Evolutionary conservation across 1,140 invertebrate species (phyloP).

Genomic region (Heterodera carotae): DNA sequence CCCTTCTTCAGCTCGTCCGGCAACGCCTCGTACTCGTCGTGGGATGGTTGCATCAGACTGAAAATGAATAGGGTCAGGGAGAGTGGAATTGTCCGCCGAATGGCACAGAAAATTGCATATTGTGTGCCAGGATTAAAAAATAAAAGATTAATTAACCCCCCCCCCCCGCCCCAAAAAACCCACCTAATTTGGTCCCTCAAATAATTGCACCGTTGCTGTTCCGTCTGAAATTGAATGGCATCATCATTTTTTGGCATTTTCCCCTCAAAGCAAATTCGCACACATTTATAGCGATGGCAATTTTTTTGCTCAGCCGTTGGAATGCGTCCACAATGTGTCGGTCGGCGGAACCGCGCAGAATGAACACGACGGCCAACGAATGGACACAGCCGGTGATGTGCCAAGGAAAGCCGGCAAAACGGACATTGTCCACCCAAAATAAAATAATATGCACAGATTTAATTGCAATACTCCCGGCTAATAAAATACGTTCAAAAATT

Average conservation of each 20-base stretch:
- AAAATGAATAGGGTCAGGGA: no score
- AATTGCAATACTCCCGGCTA: no score
- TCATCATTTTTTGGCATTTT: not conserved
- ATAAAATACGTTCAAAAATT: not conserved
- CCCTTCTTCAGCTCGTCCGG: conserved; percentile 36
- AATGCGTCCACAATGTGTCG: conserved; percentile 71
- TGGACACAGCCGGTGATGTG: conserved; percentile 46
- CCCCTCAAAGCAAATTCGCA: not conserved
- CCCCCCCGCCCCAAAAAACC: no score
- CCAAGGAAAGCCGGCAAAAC: conserved; percentile 52
- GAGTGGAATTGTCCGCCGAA: no score
- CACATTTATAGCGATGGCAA: conserved; percentile 77
- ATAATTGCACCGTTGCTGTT: conserved; percentile 85
- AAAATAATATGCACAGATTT: not conserved
- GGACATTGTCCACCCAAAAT: conserved; percentile 41
- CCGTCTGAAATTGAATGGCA: conserved; percentile 71
- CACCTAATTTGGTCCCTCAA: conserved; percentile 83
- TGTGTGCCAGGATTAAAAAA: no score
- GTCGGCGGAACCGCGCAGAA: conserved; percentile 41
- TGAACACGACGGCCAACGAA: conserved; percentile 46
- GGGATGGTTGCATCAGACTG: conserved; percentile 75
- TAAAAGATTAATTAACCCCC: no score
- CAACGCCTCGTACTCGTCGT: conserved; percentile 72
- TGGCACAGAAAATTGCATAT: no score
- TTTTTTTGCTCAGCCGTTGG: conserved; percentile 85